A percentile compares a stretch with the other conserved stretches of the same genome.
Conservation (phyloP, 2,888 invertebrate genomes). For the Drosophila pseudotakahashii region DNA sequence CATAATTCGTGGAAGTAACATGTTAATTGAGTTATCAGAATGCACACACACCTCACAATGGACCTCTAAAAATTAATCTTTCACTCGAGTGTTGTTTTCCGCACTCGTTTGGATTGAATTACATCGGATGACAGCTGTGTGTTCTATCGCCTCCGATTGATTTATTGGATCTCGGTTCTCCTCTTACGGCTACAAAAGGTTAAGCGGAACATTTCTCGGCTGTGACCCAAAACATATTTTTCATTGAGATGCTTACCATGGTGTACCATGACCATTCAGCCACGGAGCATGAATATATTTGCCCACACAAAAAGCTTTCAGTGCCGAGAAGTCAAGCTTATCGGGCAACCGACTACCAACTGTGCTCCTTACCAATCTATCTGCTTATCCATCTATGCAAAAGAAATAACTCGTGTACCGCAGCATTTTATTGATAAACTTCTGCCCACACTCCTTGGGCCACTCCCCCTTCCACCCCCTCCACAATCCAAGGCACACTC, state of each 20-base stretch:
- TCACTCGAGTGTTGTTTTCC: slow-evolving; percentile 65
- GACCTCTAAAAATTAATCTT: slow-evolving; percentile 31
- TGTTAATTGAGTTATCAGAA: slow-evolving; percentile 75
- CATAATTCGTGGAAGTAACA: slow-evolving; percentile 73
- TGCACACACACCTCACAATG: slow-evolving; percentile 51
- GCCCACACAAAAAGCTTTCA: slow-evolving; percentile 56
- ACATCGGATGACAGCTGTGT: slow-evolving; percentile 59
- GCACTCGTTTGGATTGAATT: slow-evolving; percentile 54
- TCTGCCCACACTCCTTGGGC: slow-evolving; percentile 42
- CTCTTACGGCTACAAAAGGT: slow-evolving; percentile 19
- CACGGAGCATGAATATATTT: slow-evolving; percentile 51
- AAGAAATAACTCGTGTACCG: slow-evolving; percentile 79
- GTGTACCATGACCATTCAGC: slow-evolving; percentile 26
- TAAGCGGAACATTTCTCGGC: slow-evolving; percentile 14
- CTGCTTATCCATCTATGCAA: slow-evolving; percentile 66
- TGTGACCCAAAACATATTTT: slow-evolving; percentile 35
- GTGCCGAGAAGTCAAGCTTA: slow-evolving; percentile 63
- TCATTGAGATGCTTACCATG: slow-evolving; percentile 13
- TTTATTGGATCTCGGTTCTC: slow-evolving; percentile 44
- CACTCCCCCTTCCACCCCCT: slow-evolving; percentile 10
- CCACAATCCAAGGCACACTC: slow-evolving; percentile 35
- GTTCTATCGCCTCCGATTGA: slow-evolving; percentile 38
- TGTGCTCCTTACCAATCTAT: slow-evolving; percentile 32
- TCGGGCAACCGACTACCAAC: slow-evolving; percentile 20
- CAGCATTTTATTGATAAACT: slow-evolving; percentile 77